A percentile compares a stretch with the other conserved stretches of the same genome.
phyloP scores from a whole-genome alignment of 2,888 invertebrate species.

The Lasioglossum pauxillum region DNA sequence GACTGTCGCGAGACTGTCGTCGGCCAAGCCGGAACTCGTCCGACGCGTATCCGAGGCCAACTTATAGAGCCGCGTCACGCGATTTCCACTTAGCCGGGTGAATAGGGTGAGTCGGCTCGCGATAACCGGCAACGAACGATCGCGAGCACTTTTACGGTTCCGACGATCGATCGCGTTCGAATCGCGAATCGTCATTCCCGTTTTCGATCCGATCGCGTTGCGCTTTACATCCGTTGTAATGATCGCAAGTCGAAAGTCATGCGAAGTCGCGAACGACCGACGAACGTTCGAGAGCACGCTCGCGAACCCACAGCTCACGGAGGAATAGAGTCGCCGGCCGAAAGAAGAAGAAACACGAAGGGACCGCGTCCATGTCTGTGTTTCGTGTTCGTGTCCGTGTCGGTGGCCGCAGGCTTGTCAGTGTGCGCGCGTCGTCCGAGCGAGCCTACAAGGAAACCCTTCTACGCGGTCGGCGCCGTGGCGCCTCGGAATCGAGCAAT shows the following conservation, averaged over 20 bases:
- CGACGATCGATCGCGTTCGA: background rate
- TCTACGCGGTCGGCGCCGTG: conserved; percentile 84
- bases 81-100: conserved; percentile 39
- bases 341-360: background rate
- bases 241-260: background rate
- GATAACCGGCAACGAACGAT: conserved; percentile 1
- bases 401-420: background rate
- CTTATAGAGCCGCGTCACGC: conserved; percentile 58
- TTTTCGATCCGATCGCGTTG: background rate
- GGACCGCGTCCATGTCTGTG: background rate
- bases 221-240: background rate
- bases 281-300: background rate
- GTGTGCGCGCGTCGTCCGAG: conserved; percentile 55
- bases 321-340: conserved; percentile 12
- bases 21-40: conserved; percentile 42
- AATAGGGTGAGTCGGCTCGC: background rate
- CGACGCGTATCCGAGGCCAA: conserved; percentile 42
- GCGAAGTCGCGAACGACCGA: background rate
- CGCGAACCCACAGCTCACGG: background rate
- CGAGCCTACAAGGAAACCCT: conserved; percentile 84
- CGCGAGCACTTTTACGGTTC: background rate
- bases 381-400: background rate
- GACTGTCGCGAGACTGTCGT: conserved; percentile 26
- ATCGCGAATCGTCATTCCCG: background rate
- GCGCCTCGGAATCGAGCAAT: conserved; percentile 79